Conservation (phyloP, 2,797 vertebrate genomes). For the Phrynocephalus guinanensis region DNA sequence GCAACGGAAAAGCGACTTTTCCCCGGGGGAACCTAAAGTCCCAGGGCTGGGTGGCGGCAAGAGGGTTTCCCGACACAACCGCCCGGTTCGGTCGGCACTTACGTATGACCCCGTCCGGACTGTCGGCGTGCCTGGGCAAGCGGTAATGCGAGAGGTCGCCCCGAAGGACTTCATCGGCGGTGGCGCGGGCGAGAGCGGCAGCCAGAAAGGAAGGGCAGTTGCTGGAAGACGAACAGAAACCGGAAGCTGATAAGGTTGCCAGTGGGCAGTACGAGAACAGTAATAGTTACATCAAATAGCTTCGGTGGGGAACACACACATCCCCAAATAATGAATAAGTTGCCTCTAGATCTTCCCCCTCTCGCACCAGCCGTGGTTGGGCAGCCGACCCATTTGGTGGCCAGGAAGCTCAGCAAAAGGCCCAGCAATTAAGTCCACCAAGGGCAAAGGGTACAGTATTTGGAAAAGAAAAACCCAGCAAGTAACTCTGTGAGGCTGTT, state of each 20-base stretch:
- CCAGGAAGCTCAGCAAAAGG: constrained; percentile 41
- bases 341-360: background rate
- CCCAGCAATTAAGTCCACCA: constrained; percentile 16
- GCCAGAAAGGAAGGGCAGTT: constrained; percentile 94
- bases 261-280: background rate
- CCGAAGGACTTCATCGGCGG: constrained; percentile 91
- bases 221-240: constrained; percentile 67
- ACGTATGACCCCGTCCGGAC: constrained; percentile 90
- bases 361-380: background rate
- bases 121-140: constrained; percentile 85
- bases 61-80: background rate
- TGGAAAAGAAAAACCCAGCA: background rate
- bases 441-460: background rate
- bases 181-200: constrained; percentile 91
- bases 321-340: too few relatives aligned
- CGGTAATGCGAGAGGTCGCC: constrained; percentile 89
- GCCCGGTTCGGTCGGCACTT: constrained; percentile 66
- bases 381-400: constrained; percentile 41
- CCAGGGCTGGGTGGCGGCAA: background rate
- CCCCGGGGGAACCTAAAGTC: background rate
- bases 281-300: background rate
- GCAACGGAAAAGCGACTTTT: background rate
- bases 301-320: too few relatives aligned
- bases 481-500: too few relatives aligned
- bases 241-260: background rate